phyloP scores from a whole-genome alignment of 2,113 vertebrate genomes.

The Callithrix jacchus region DNA sequence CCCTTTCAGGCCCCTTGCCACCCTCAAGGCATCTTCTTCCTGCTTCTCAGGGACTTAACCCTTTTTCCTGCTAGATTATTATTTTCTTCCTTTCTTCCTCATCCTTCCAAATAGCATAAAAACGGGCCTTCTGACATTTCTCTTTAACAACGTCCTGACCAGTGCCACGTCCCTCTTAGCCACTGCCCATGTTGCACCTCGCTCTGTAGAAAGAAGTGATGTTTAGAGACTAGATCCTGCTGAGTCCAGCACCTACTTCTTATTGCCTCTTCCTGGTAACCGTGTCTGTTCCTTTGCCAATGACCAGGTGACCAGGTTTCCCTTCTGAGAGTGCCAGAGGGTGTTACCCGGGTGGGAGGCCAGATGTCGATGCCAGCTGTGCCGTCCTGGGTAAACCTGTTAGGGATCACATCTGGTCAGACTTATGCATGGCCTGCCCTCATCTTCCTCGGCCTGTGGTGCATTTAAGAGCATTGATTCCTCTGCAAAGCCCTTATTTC shows the following conservation, averaged over 20 bases:
- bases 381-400: neutral
- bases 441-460: fast-evolving
- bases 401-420: neutral
- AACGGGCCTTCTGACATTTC: neutral
- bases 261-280: too few relatives aligned
- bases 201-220: neutral
- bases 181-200: fast-evolving
- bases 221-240: neutral
- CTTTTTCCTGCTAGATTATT: neutral
- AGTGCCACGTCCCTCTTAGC: neutral
- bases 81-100: neutral
- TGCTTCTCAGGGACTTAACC: neutral
- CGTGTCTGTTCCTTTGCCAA: fast-evolving
- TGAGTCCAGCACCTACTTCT: fast-evolving
- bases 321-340: neutral
- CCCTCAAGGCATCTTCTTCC: neutral
- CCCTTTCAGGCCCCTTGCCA: neutral
- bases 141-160: neutral
- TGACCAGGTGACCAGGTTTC: neutral
- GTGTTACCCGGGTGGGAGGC: fast-evolving
- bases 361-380: neutral
- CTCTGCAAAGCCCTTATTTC: neutral
- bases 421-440: fast-evolving
- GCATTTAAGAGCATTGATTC: neutral
- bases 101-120: neutral